Evolutionary conservation across 2,113 vertebrate species (phyloP).

Genomic region (Bothrops jararaca): DNA sequence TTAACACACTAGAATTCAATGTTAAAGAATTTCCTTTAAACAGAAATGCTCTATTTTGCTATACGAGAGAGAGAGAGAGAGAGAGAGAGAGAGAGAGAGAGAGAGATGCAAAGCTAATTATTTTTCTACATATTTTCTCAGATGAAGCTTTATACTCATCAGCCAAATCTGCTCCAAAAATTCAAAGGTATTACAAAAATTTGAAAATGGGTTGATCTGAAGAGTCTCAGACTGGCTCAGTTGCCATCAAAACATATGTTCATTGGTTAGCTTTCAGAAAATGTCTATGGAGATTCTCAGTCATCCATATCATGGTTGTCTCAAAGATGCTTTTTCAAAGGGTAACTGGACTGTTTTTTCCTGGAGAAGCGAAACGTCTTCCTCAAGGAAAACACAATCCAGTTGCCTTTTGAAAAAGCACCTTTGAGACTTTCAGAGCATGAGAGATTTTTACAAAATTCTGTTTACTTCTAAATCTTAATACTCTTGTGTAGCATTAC

Average conservation of each 20-base stretch:
- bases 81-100: not conserved
- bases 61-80: not conserved
- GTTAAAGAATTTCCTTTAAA: not conserved
- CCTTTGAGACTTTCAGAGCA: not conserved
- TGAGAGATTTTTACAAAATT: not conserved
- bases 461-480: not conserved
- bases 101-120: not conserved
- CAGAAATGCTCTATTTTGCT: constrained; percentile 42
- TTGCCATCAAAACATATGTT: not conserved
- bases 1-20: constrained; percentile 9
- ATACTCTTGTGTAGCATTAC: not conserved
- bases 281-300: not conserved
- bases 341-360: not conserved
- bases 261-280: not conserved
- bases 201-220: not conserved
- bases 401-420: not conserved
- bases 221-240: not conserved
- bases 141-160: not conserved
- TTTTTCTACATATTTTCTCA: not conserved
- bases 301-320: not conserved
- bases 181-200: not conserved
- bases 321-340: not conserved
- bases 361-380: not conserved
- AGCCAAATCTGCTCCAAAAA: not conserved
- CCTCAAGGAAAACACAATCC: not conserved